Percentiles rank a stretch among this genome's conserved stretches.
Evolutionary conservation across 2,797 vertebrate species (phyloP).

Genomic region (Loriculus beryllinus): DNA sequence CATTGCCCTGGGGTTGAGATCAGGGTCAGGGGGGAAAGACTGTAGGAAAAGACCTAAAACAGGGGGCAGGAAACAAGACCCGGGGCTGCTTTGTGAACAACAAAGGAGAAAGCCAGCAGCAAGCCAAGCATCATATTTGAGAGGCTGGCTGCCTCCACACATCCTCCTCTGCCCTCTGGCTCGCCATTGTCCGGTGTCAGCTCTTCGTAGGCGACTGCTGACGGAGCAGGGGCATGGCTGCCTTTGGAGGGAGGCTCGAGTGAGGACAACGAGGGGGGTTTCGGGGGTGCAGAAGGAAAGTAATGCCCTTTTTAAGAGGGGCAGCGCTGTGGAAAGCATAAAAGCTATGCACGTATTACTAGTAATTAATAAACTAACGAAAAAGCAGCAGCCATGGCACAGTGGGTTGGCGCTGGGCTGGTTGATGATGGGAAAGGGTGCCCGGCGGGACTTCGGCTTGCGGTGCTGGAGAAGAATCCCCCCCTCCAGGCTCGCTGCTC

Average conservation of each 20-base stretch:
- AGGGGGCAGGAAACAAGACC: neutral
- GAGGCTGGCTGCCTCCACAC: neutral
- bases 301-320: fast-evolving
- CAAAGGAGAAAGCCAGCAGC: neutral
- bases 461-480: neutral
- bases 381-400: neutral
- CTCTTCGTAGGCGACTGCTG: neutral
- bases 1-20: too few species aligned
- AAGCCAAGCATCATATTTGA: fast-evolving
- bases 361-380: neutral
- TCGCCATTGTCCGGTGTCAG: neutral
- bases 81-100: neutral
- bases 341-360: neutral
- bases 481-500: neutral
- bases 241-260: neutral
- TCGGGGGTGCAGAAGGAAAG: neutral
- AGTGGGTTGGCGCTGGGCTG: neutral
- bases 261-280: neutral
- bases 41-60: neutral
- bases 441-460: neutral
- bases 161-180: neutral
- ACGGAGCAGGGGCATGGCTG: neutral
- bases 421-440: neutral
- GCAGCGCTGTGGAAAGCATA: neutral
- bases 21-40: fast-evolving